Base-by-base conservation (phyloP, 2,888 invertebrate genomes). In the Eristalis intricaria region DNA sequence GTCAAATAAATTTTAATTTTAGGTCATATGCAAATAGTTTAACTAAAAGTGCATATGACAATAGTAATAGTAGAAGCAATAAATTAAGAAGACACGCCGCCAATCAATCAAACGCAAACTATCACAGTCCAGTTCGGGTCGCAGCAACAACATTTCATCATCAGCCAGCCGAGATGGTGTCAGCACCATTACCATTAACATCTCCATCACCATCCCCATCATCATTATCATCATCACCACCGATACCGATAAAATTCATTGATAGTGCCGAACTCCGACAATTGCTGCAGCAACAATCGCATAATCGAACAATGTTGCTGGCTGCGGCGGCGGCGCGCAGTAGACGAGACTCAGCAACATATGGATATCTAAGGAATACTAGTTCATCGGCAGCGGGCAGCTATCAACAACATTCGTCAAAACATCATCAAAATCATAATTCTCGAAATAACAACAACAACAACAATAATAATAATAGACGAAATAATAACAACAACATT, bases 281-380 rank as follows among this genome's bases (percentile, higher is more conserved):
- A 22, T 50, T 86, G 78, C 43, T 86, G 74, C 82, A 82, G 61
- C 86, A 82, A 70, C 86, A 86, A 69, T 73, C 83, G 22, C 81
- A 69, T 43, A 78, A 86, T 63, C 73, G 82, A 38, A 83, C 86
- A 56, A 82, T 83, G 71, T 64, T 87, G 71, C 75, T 87, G 22
- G 74, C 83, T 15, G 43, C n/a, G 50, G 50, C 50, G 76, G 89
- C 90, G 81, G 91, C 92, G 71, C 92, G 92, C 15, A 92, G 89
- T 89, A 90, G 93, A 19, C 91, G 93, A 35, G 92, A 93, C 68
- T 92, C 91, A 58, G 63, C 84, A 73, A 84, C 84, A 26, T 87
- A 70, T 40, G 84, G 84, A 76, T 87, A 76, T 56, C 50, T 84
- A 10, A 66, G 87, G 29, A 84, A 65, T 66, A 75, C 69, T 64